Percentiles rank a stretch among this genome's conserved stretches.
Evolutionary conservation across 2,888 invertebrate genomes (phyloP).

Genomic region (Dasysyrphus tricinctus): DNA sequence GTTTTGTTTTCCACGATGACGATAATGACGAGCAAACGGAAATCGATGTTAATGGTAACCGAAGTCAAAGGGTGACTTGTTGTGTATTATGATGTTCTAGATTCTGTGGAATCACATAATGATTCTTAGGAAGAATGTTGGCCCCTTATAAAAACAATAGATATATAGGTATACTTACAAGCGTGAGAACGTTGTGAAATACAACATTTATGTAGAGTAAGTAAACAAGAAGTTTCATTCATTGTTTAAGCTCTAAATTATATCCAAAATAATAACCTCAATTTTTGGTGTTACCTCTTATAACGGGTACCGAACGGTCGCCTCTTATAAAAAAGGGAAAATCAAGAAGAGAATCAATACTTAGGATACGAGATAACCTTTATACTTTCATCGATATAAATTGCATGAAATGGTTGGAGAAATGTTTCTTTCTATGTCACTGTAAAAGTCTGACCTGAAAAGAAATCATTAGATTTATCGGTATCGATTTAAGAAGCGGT

Average conservation of each 20-base stretch:
- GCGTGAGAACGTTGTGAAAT: slow-evolving; percentile 6
- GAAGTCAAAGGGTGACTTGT: slow-evolving; percentile 50
- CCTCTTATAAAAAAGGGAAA: too few relatives aligned
- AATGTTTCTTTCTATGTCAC: too few relatives aligned
- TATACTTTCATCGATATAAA: too few relatives aligned
- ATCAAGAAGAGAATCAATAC: too few relatives aligned
- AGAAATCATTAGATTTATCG: too few relatives aligned
- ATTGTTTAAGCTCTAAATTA: neutral
- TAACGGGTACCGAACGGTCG: neutral
- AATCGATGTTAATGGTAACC: slow-evolving; percentile 71
- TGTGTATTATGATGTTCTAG: slow-evolving; percentile 20
- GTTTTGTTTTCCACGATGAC: slow-evolving; percentile 34
- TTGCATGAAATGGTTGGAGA: too few relatives aligned
- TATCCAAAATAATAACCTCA: neutral
- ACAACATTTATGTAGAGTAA: neutral
- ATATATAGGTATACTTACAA: too few relatives aligned
- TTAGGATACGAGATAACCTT: too few relatives aligned
- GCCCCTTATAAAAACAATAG: slow-evolving; percentile 16
- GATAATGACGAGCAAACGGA: slow-evolving; percentile 61
- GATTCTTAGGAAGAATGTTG: slow-evolving; percentile 39
- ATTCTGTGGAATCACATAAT: slow-evolving; percentile 49
- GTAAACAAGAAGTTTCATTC: neutral
- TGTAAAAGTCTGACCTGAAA: too few relatives aligned
- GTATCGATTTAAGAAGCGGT: too few relatives aligned
- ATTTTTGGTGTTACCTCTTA: neutral